Conservation (phyloP, 2,113 vertebrate genomes). For the Casuarius casuarius region DNA sequence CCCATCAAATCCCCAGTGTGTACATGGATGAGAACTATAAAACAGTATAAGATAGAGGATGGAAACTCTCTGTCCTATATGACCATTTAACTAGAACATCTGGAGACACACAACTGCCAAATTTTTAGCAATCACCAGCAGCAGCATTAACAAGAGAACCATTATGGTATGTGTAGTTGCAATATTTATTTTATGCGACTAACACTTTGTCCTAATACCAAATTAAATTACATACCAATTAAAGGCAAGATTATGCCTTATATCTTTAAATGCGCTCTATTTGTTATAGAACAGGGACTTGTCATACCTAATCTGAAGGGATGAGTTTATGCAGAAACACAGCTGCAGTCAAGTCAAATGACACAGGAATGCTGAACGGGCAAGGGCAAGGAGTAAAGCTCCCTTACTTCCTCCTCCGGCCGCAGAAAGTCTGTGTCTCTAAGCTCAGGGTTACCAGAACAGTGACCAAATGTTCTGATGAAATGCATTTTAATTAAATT, state of each 20-base stretch:
- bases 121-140: not conserved
- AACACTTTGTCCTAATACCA: not conserved
- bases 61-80: not conserved
- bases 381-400: conserved; percentile 1
- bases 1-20: not conserved
- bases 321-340: conserved; percentile 5
- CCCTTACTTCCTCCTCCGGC: not conserved
- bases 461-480: conserved; percentile 40
- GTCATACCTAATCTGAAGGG: not conserved
- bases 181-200: conserved; percentile 21
- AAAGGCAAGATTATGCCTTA: not conserved
- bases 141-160: conserved; percentile 4
- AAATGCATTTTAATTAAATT: conserved; percentile 57
- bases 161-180: not conserved
- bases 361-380: not conserved
- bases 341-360: conserved; percentile 22
- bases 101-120: conserved; percentile 47
- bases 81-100: conserved; percentile 33
- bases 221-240: conserved; percentile 12
- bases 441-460: not conserved
- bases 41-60: not conserved
- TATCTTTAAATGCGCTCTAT: not conserved
- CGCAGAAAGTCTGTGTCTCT: not conserved
- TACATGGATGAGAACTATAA: not conserved
- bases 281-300: not conserved